Base-by-base conservation (phyloP, 2,888 invertebrate genomes). In the Spialia ferax region DNA sequence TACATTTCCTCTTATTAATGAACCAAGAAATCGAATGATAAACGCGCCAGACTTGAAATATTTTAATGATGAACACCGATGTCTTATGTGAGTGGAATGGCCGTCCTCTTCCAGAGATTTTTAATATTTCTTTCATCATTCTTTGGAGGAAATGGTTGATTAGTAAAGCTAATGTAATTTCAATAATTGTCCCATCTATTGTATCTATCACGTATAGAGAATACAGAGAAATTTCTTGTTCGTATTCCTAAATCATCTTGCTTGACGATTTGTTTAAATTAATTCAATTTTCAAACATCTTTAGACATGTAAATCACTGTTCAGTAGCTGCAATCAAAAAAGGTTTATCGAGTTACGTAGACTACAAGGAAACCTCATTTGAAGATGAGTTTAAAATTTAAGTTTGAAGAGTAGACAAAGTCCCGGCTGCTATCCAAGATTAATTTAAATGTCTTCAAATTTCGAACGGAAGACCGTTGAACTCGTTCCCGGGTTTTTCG, bases 31-130 rank as follows among this genome's bases (percentile, higher is more conserved):
- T 61, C 68, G 57, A 70, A 72, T 76, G 73, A 75, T 76, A 72
- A 73, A 76, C 63, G 73, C 35, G 63, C 68, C 57, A 68, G 56
- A 68, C 60, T 15, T 59, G 69, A 78, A 74, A 76, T 75, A 75
- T 77, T 82, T 79, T 78, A 78, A 82, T 78, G 80, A 76, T 62
- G 60, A 69, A 69, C 45, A 52, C 7, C 42, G 60, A 57, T 71
- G 64, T 8, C 38, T 59, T 59, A 52, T 52, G 65, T 23, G 35
- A 50, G 50, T 61, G 52, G 50, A 52, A 52, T 52, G 55, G 55
- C 32, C 54, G 54, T 26, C 15, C 42, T 42, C 42, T 38, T 38
- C 38, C n/a, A 38, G 4, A n/a, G n/a, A 38, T 38, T 38, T 38
- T 38, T 38, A 4, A 29, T n/a, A 6, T 38, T n/a, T 38, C n/a